Percentiles rank a stretch among this genome's conserved stretches.
Evolutionary conservation across 2,113 vertebrate species (phyloP).

Genomic region (Indicator maculatus): DNA sequence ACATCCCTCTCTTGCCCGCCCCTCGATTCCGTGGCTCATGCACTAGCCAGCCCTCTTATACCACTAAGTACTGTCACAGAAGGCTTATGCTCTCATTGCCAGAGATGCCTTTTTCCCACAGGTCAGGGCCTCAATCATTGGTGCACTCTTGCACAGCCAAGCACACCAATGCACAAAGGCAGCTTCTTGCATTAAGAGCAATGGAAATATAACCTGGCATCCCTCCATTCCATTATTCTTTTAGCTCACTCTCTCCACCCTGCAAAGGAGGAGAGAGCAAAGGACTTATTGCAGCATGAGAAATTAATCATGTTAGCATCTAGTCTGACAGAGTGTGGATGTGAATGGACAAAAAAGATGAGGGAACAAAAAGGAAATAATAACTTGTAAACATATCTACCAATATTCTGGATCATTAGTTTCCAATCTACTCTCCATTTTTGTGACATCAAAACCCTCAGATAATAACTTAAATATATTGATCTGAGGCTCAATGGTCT

Average conservation of each 20-base stretch:
- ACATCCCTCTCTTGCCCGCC: background rate
- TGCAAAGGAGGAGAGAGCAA: background rate
- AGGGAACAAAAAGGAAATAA: background rate
- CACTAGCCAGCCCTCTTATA: background rate
- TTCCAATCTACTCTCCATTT: background rate
- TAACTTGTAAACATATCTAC: background rate
- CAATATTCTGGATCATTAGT: background rate
- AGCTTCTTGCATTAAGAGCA: background rate
- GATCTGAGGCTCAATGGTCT: background rate
- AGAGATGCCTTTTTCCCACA: background rate
- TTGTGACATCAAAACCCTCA: background rate
- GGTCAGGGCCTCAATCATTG: background rate
- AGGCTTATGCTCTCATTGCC: accelerated
- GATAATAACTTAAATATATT: background rate
- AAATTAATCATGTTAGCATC: background rate
- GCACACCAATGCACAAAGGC: accelerated
- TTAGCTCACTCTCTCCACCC: background rate
- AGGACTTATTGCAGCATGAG: background rate
- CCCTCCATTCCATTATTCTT: accelerated
- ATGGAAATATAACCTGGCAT: background rate
- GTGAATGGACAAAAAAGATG: background rate
- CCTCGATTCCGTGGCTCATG: accelerated
- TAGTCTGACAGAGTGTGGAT: background rate
- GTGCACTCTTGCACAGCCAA: accelerated
- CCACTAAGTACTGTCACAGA: accelerated